Evolutionary conservation across 2,113 vertebrate genomes (phyloP), one percentile per base, ranked within the genome.

Genomic region (Bostrychus sinensis): DNA sequence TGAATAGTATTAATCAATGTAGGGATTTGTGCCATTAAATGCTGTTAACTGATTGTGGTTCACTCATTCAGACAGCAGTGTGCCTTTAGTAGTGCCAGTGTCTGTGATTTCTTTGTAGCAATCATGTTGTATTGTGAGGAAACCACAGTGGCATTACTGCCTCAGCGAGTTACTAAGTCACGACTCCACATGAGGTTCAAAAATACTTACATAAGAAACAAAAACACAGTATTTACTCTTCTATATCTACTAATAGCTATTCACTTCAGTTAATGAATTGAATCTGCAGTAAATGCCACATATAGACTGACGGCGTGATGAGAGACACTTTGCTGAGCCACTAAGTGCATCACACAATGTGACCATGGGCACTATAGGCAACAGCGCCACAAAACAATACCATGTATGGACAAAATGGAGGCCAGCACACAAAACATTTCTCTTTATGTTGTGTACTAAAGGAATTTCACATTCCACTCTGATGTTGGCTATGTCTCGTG

Each of bases 31-130:
- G 42, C 14, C 43, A 22, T 42, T 34, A 14, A 41, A 65, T 9
- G 30, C 26, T 65, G 56, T 41, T 39, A 46, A 46, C 19, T 58
- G 45, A 54, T 69, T n/a, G 10, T 17, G 20, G 14, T 13, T 16
- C 46, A 63, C 2, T 36, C 42, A 14, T 46, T 16, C 56, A 23
- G 46, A 25, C 9, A 28, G 22, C 9, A 63, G 23, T 19, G n/a
- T 14, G 32, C 9, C 11, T 43, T 61, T 2, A 14, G 7, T 42
- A 20, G 20, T 34, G 38, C n/a, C 37, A 53, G 51, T 17, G 11
- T 8, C 11, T 1, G 5, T 38, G 7, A 22, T 8, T 0, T 32
- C 36, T 48, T 50, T 56, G 10, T 41, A 48, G n/a, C 14, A 25
- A 20, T 68, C 51, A 39, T 25, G 19, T 38, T 25, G 5, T 22